Evolutionary conservation across 1,140 invertebrate species (phyloP), one percentile per base, ranked within the genome.

Genomic region (Drosophila trapezifrons): DNA sequence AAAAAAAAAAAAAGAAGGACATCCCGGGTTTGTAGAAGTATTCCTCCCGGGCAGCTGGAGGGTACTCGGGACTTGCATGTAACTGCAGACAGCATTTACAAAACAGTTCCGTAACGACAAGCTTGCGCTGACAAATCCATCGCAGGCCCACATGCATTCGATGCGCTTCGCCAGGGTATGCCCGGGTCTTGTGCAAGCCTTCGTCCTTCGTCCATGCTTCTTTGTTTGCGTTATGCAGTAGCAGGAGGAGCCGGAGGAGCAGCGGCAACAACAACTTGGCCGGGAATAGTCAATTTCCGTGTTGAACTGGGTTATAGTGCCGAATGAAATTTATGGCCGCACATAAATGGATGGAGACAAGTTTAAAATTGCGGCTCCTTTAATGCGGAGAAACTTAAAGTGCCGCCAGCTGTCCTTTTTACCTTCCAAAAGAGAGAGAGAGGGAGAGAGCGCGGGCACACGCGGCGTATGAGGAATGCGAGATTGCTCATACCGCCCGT

Each of bases 301-400:
- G 57, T 69, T 62, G 29, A 69, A 69, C 65, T 69, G 65, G 57
- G 37, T 52, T 63, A 52, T 45, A 52, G 46, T 51, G 46, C 46
- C 65, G 29, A 69, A 63, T 69, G 65, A 63, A 63, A 69, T 69
- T 69, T 63, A 69, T 69, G 51, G 65, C 65, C 29, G 57, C 57
- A 25, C 35, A 20, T 42, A 20, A 43, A 6, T 8, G 18, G 15
- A 40, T 22, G 32, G 20, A 15, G 4, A 12, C 5, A 15, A 46
- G 10, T 27, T 46, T 15, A 27, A 27, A 52, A 52, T 37, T 20
- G 32, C 15, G 29, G n/a, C 29, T 35, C 27, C 27, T 45, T 45
- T 7, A 27, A 47, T 8, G 38, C 38, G 22, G 22, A 13, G 8
- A 6, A 42, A 20, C 38, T 59, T 59, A 32, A 59, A 59, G 57